These are phyloP conservation scores for Aromia moschata DNA, from an alignment of 2,888 invertebrate genomes.

Conservation along the genomic window DNA sequence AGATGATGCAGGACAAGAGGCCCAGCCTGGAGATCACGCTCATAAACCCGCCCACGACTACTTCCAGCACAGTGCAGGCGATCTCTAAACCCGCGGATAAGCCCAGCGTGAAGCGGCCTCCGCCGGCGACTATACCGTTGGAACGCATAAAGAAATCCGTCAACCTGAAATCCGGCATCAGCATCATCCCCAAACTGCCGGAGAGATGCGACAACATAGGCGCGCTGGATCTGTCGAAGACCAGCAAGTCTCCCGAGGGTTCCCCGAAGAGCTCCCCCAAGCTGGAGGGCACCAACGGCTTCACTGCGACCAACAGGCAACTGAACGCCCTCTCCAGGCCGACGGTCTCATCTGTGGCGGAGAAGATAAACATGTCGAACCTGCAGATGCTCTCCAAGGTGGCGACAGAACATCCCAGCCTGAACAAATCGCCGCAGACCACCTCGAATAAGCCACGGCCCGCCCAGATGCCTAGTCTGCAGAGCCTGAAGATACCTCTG, in stretches of 20 bases:
- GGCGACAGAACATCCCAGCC: constrained; percentile 55
- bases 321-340: constrained; percentile 31
- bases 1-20: constrained; percentile 52
- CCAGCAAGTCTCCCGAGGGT: constrained; percentile 47
- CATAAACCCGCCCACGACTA: constrained; percentile 50
- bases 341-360: constrained; percentile 22
- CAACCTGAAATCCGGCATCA: constrained; percentile 53
- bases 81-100: constrained; percentile 37
- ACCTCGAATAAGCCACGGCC: constrained; percentile 46
- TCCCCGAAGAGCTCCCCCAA: constrained; percentile 55
- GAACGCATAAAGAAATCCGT: constrained; percentile 64
- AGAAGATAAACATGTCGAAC: constrained; percentile 59
- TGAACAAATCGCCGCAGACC: constrained; percentile 45
- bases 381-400: constrained; percentile 67
- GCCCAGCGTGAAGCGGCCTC: constrained; percentile 60
- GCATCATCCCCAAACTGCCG: constrained; percentile 56
- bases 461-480: constrained; percentile 57
- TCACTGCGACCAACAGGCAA: constrained; percentile 40
- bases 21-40: constrained; percentile 61
- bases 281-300: constrained; percentile 46
- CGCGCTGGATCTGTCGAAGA: constrained; percentile 66
- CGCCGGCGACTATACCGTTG: constrained; percentile 67
- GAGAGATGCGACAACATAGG: constrained; percentile 64
- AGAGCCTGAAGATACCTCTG: constrained; percentile 54
- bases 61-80: constrained; percentile 34